Base-by-base conservation (phyloP, 2,113 vertebrate species). In the Antennarius striatus region DNA sequence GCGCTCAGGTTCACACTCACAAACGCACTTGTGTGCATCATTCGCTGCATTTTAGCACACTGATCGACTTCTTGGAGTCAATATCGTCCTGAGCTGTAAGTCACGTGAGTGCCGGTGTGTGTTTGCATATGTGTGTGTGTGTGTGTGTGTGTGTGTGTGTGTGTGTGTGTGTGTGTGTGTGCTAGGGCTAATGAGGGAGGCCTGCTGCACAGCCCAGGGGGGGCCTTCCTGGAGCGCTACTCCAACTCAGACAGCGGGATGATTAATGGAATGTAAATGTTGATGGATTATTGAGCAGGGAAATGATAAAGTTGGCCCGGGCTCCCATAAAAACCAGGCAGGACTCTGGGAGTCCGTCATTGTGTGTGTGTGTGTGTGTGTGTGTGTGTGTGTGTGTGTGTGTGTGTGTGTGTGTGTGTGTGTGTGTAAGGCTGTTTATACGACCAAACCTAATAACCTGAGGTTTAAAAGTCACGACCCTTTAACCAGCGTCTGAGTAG, bases 261-360 rank as follows among this genome's bases (percentile, higher is more conserved):
- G 84, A 91, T 86, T 84, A 79, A 90, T 87, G 84, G 72, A 83
- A 88, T 88, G 88, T 87, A 86, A 86, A 91, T 86, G 83, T 85
- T 87, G 85, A 88, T 87, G 84, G 88, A 89, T 88, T 89, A 87
- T 85, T 77, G 86, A 89, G 81, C 79, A 83, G 68, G 72, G 69
- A 84, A 81, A 83, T 88, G 71, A 88, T 89, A 84, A 88, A 84
- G 81, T 82, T 82, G 75, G 71, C 63, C 66, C 39, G 14, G 10
- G 56, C 79, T 57, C 57, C 52, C 43, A 43, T 84, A 72, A 73
- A 88, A 88, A 82, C 48, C 68, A 77, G 42, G 46, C 61, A 22
- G 68, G 57, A 72, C 57, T 75, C 60, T 74, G 4, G 36, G 56
- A 75, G 75, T 65, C 15, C 30, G 65, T 77, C 48, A 16, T 51